These are phyloP conservation scores for Rhodeus uyekii DNA, from an alignment of 2,797 vertebrate genomes.

Conservation along the genomic window DNA sequence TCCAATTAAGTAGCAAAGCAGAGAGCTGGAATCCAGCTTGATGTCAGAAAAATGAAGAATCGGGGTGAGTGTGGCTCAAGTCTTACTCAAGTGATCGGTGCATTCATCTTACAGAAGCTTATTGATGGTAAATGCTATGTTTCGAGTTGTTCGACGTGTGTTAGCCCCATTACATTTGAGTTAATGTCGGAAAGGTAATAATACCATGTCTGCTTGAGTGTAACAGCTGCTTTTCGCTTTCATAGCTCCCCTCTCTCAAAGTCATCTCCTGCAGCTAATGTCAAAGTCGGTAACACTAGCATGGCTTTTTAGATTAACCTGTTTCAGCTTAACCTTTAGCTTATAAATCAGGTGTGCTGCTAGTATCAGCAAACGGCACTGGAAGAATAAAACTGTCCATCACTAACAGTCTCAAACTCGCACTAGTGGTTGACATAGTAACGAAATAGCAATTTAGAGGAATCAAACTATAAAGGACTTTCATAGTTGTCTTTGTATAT, in stretches of 20 bases:
- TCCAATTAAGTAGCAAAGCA: slow-evolving; percentile 37
- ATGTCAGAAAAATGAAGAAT: slow-evolving; percentile 51
- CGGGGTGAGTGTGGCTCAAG: slow-evolving; percentile 61
- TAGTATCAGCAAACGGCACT: not conserved
- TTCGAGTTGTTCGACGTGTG: slow-evolving; percentile 51
- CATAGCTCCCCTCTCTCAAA: not conserved
- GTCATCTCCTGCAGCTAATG: not conserved
- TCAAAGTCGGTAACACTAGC: not conserved
- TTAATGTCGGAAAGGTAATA: not conserved
- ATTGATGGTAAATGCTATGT: slow-evolving; percentile 67
- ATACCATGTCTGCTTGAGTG: not conserved
- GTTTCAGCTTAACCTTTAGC: not conserved
- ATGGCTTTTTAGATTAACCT: slow-evolving; percentile 3
- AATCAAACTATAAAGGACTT: not conserved
- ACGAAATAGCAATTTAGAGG: not conserved
- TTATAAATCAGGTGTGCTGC: not conserved
- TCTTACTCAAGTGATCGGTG: slow-evolving; percentile 59
- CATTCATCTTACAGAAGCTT: slow-evolving; percentile 67
- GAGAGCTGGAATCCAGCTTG: slow-evolving; percentile 31
- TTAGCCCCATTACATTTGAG: not conserved
- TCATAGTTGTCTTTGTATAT: not conserved
- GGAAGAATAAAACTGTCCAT: not conserved
- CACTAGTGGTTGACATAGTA: not conserved
- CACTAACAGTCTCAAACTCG: not conserved
- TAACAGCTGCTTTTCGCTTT: slow-evolving; percentile 10